phyloP scores from a whole-genome alignment of 2,113 vertebrate species.

The Phrynosoma blainvillii region DNA sequence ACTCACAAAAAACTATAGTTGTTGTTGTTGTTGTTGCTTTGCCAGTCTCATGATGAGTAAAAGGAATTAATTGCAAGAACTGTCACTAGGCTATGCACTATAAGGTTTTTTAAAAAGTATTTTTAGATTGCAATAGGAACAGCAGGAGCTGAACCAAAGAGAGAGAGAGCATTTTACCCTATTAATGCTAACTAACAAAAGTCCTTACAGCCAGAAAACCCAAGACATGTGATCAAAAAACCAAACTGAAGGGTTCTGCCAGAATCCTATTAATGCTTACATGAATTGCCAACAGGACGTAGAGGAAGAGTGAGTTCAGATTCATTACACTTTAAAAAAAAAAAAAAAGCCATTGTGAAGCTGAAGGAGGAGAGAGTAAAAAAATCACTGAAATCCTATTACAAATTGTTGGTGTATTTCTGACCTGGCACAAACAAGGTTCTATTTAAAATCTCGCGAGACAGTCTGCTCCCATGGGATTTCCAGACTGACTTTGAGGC shows the following conservation, averaged over 20 bases:
- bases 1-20: too few species aligned
- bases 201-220: too few species aligned
- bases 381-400: conserved; percentile 33
- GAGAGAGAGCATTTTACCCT: neutral
- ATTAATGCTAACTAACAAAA: too few species aligned
- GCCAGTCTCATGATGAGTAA: too few species aligned
- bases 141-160: neutral
- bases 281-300: neutral
- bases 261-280: neutral
- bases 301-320: conserved; percentile 21
- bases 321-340: neutral
- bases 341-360: neutral
- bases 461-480: conserved; percentile 49
- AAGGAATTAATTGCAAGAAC: too few species aligned
- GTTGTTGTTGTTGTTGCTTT: too few species aligned
- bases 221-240: too few species aligned
- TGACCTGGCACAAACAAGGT: conserved; percentile 47
- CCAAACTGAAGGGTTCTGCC: too few species aligned
- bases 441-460: conserved; percentile 57
- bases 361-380: conserved; percentile 16
- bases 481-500: conserved; percentile 50
- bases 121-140: neutral
- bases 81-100: neutral
- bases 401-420: conserved; percentile 46
- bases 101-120: neutral